These are phyloP conservation scores for Heliocidaris tuberculata DNA, from an alignment of 35 echinoderm and acorn worm genomes.

Conservation along the genomic window DNA sequence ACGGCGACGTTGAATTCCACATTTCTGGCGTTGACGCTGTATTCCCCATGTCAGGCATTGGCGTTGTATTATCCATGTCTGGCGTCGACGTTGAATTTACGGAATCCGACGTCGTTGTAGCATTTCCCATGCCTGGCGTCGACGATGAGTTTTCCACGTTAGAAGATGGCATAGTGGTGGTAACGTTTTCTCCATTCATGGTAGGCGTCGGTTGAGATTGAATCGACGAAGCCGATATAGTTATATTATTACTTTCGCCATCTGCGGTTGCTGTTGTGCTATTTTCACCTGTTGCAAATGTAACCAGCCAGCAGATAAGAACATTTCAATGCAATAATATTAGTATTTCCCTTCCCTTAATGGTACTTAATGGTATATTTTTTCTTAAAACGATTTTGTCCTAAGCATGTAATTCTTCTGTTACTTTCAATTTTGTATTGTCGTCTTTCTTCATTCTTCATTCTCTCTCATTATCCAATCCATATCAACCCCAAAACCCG, in stretches of 20 bases:
- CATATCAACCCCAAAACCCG: too few relatives aligned
- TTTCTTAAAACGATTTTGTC: not conserved
- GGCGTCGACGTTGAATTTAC: too few relatives aligned
- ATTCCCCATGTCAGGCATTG: not conserved
- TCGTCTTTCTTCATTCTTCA: not conserved
- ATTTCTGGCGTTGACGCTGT: not conserved
- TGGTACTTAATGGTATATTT: not conserved
- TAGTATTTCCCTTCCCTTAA: too few relatives aligned
- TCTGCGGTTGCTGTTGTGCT: not conserved
- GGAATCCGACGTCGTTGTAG: too few relatives aligned
- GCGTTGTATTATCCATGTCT: too few relatives aligned
- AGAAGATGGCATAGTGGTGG: not conserved
- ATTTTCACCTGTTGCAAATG: not conserved
- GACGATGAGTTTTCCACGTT: too few relatives aligned
- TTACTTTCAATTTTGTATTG: not conserved
- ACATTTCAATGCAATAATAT: not conserved
- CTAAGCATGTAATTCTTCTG: not conserved
- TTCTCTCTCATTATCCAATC: too few relatives aligned
- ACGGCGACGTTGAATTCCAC: not conserved
- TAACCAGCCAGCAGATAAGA: not conserved
- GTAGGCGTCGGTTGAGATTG: not conserved
- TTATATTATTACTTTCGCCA: not conserved
- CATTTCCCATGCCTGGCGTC: too few relatives aligned
- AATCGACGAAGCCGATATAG: not conserved
- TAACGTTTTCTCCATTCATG: not conserved